phyloP scores from a whole-genome alignment of 2,888 invertebrate genomes.

The Conchocele bisecta region DNA sequence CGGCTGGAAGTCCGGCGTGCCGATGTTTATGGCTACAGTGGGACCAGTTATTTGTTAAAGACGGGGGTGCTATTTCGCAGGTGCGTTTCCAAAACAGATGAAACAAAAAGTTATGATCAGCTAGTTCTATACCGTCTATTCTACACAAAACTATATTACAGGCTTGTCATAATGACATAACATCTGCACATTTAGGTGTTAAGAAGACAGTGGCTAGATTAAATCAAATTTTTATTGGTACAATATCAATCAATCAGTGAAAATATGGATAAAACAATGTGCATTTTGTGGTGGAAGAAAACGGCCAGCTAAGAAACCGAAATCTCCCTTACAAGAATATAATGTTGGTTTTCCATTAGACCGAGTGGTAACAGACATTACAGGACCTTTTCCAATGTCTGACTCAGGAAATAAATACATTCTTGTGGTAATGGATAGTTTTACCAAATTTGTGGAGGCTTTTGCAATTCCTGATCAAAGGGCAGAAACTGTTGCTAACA shows the following conservation, averaged over 20 bases:
- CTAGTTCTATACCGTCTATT: background rate
- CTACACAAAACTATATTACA: background rate
- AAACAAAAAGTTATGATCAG: background rate
- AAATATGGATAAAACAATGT: slow-evolving; percentile 12
- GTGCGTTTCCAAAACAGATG: background rate
- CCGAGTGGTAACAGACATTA: slow-evolving; percentile 44
- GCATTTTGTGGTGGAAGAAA: slow-evolving; percentile 17
- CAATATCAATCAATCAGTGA: slow-evolving; percentile 6
- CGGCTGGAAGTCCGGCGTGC: background rate
- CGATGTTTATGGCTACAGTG: slow-evolving; percentile 22
- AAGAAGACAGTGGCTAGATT: slow-evolving; percentile 11
- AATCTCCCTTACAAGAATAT: slow-evolving; percentile 11
- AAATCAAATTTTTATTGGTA: slow-evolving; percentile 20
- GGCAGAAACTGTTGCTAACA: slow-evolving; percentile 18
- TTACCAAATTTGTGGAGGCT: slow-evolving; percentile 39
- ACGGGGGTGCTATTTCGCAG: slow-evolving; percentile 17
- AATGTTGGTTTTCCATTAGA: slow-evolving; percentile 49
- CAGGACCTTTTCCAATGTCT: slow-evolving; percentile 45
- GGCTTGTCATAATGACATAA: background rate
- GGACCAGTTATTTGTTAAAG: slow-evolving; percentile 4
- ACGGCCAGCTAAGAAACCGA: slow-evolving; percentile 13
- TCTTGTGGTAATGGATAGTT: slow-evolving; percentile 15
- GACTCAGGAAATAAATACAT: slow-evolving; percentile 33
- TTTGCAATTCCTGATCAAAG: slow-evolving; percentile 34
- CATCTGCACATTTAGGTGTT: slow-evolving; percentile 13